Conservation (phyloP, 1,140 invertebrate species). For the Trachelipus rathkii region DNA sequence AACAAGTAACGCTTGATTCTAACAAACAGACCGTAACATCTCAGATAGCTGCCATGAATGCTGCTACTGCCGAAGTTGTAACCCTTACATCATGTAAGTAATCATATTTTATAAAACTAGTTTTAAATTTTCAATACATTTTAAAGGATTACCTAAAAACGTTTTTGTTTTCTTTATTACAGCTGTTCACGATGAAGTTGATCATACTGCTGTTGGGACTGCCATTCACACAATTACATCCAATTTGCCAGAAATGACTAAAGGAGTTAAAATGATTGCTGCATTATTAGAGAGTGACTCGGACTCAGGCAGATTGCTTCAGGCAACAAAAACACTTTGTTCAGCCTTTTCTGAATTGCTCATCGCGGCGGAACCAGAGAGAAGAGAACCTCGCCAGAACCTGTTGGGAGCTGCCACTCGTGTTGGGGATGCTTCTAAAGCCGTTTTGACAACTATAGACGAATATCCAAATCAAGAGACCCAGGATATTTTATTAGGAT, state of each 20-base stretch:
- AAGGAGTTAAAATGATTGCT: conserved; percentile 89
- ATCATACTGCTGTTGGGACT: conserved; percentile 61
- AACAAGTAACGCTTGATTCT: conserved; percentile 86
- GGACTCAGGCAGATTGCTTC: conserved; percentile 78
- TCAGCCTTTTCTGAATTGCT: conserved; percentile 91
- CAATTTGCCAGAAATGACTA: conserved; percentile 93
- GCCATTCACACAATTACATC: conserved; percentile 95
- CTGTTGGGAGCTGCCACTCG: conserved; percentile 87
- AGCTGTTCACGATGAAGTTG: conserved; percentile 55
- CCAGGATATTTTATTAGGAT: conserved; percentile 73
- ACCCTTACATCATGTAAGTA: conserved; percentile 73
- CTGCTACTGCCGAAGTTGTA: conserved; percentile 96
- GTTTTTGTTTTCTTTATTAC: conserved; percentile 23
- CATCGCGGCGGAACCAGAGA: conserved; percentile 87
- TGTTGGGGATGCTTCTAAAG: conserved; percentile 91
- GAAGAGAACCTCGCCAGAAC: conserved; percentile 82
- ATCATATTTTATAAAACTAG: not conserved
- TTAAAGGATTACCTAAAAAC: not conserved
- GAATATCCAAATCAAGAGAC: conserved; percentile 61
- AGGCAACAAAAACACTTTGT: conserved; percentile 87
- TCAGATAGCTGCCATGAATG: conserved; percentile 98
- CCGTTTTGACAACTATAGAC: conserved; percentile 88
- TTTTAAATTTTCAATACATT: not conserved
- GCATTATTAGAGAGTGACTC: conserved; percentile 82
- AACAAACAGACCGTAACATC: conserved; percentile 94